phyloP scores from a whole-genome alignment of 2,797 vertebrate genomes.

The Synaphobranchus kaupii region DNA sequence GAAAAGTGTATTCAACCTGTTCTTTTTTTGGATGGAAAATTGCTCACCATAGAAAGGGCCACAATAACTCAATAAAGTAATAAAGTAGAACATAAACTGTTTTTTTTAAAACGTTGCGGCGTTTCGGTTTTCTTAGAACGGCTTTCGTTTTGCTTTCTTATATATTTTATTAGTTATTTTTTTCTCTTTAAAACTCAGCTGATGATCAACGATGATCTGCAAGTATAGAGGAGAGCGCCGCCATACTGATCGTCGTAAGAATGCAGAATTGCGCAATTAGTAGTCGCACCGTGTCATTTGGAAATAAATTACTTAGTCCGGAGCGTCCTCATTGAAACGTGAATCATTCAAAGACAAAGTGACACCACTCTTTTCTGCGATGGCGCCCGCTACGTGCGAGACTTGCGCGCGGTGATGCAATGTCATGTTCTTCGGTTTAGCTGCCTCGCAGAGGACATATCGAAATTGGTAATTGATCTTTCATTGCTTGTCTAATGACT shows the following conservation, averaged over 20 bases:
- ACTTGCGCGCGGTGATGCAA: not conserved
- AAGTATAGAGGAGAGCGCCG: not conserved
- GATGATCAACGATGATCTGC: not conserved
- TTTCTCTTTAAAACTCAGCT: not conserved
- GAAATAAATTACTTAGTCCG: not conserved
- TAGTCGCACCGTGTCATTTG: not conserved
- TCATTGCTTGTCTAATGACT: not conserved
- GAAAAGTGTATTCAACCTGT: not conserved
- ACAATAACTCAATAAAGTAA: not conserved
- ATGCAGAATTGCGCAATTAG: not conserved
- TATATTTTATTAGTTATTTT: not conserved
- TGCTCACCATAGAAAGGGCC: not conserved
- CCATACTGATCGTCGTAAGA: not conserved
- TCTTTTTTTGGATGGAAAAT: not conserved
- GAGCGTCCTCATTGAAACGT: not conserved
- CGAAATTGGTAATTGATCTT: constrained; percentile 24
- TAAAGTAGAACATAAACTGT: not conserved
- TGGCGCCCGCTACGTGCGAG: not conserved
- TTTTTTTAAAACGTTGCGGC: not conserved
- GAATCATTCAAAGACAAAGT: not conserved
- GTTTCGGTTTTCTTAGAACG: not conserved
- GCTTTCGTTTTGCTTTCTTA: not conserved
- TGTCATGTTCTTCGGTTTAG: not conserved
- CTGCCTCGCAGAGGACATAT: not conserved
- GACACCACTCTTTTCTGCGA: not conserved